Base-by-base conservation (phyloP, 2,797 vertebrate genomes). In the Leptoclinus maculatus region DNA sequence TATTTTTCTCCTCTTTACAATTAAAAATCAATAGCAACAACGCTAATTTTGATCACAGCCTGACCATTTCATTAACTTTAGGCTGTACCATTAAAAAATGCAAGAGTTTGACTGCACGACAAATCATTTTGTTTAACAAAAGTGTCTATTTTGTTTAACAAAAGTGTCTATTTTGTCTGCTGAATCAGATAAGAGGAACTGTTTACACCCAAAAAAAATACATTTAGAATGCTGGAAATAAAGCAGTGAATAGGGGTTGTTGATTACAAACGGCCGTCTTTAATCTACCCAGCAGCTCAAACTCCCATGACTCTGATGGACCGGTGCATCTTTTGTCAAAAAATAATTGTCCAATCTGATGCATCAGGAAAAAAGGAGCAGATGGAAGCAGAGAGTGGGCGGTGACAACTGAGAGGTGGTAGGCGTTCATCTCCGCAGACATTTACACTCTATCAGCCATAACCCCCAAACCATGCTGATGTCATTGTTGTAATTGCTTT, bases 401-500 rank as follows among this genome's bases (percentile, higher is more conserved):
- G 82, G 79, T 82, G 87, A 85, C 81, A 77, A 74, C 53, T 71
- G 74, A 85, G 69, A 84, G 86, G 66, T 62, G 41, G 82, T 81
- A 69, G 89, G 89, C 80, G 68, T 85, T 88, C 76, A 85, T 86
- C 69, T 85, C 78, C 7, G 7, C 67, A 71, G 88, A 91, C 86
- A 85, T 91, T 89, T 90, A 88, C 87, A 88, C 88, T 86, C 85
- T 47, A 80, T 87, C 89, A 85, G 74, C 80, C 71, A 82, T 90
- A 87, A 80, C 74, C 78, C 87, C 86, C 88, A 80, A 91, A 89
- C 77, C 86, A 70, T 59, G 21, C 80, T 85, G 86, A 87, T 93
- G 90, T 89, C 89, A 92, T 76, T 83, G 87, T 63, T 88, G 83
- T 86, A 92, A 93, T 91, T 92, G 88, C 85, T 83, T 87, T 92